These are phyloP conservation scores for Xanthorhoe designata DNA, from an alignment of 2,888 invertebrate species.

Conservation along the genomic window DNA sequence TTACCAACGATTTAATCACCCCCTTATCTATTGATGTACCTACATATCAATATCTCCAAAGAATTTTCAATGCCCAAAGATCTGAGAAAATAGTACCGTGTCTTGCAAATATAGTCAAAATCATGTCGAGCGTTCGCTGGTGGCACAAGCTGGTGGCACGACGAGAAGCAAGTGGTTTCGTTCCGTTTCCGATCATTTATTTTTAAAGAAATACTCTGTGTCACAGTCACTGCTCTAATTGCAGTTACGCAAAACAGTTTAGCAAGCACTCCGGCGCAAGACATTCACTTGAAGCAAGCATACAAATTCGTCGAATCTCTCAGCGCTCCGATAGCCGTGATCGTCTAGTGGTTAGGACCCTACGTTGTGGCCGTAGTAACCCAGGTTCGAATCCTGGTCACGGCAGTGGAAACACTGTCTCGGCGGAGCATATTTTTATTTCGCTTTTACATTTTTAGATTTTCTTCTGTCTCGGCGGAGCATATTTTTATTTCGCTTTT, in stretches of 20 bases:
- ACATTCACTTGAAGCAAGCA: not conserved
- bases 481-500: constrained; percentile 47
- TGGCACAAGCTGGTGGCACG: too few relatives aligned
- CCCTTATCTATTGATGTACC: too few relatives aligned
- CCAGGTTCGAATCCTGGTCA: constrained; percentile 87
- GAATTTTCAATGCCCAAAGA: too few relatives aligned
- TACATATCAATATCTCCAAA: too few relatives aligned
- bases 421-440: constrained; percentile 57
- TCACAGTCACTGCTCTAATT: not conserved
- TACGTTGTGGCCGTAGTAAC: constrained; percentile 90
- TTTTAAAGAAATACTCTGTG: too few relatives aligned
- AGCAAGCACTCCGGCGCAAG: constrained; percentile 15
- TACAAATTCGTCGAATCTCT: not conserved
- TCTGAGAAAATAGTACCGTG: too few relatives aligned
- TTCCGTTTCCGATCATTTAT: too few relatives aligned
- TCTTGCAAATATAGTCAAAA: too few relatives aligned
- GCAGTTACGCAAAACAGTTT: not conserved
- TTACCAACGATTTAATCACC: too few relatives aligned
- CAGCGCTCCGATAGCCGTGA: constrained; percentile 81
- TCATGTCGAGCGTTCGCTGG: too few relatives aligned
- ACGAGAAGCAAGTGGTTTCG: too few relatives aligned
- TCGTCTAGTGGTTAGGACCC: constrained; percentile 91
- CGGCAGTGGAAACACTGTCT: constrained; percentile 67
- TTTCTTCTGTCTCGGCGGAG: constrained; percentile 60
- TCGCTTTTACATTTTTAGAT: constrained; percentile 30